These are phyloP conservation scores for Urocyon cinereoargenteus DNA, from an alignment of 2,797 vertebrate species.

Conservation along the genomic window DNA sequence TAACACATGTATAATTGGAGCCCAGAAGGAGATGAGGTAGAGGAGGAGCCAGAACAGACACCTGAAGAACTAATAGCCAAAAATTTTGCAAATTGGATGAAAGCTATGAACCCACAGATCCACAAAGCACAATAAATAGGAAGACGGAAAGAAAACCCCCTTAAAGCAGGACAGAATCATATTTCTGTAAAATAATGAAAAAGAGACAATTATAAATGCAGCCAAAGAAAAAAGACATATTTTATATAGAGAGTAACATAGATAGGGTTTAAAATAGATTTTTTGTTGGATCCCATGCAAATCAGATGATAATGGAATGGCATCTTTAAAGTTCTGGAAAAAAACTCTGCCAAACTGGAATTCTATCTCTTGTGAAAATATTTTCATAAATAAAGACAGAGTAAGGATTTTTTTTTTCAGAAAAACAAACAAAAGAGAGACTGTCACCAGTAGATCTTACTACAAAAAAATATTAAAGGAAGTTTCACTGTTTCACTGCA, in stretches of 20 bases:
- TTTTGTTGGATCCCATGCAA: neutral
- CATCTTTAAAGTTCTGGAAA: neutral
- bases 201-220: neutral
- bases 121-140: neutral
- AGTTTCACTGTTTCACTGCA: neutral
- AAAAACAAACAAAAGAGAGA: neutral
- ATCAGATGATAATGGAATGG: neutral
- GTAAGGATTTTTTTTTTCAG: constrained; percentile 33
- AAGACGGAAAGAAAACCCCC: neutral
- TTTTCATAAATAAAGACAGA: constrained; percentile 25
- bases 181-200: neutral
- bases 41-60: neutral
- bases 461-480: neutral
- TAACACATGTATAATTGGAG: neutral
- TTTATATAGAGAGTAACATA: neutral
- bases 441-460: neutral
- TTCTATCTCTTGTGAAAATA: neutral
- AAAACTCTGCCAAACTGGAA: neutral
- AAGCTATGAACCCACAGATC: neutral
- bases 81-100: neutral
- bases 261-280: neutral
- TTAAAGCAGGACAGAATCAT: neutral
- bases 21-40: too few relatives aligned
- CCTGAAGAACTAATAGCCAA: neutral
- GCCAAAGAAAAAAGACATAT: neutral